A percentile compares a stretch with the other conserved stretches of the same genome.
Evolutionary conservation across 92 coral and sea anemone species (phyloP).

Genomic region (Epizoanthus stellaris): DNA sequence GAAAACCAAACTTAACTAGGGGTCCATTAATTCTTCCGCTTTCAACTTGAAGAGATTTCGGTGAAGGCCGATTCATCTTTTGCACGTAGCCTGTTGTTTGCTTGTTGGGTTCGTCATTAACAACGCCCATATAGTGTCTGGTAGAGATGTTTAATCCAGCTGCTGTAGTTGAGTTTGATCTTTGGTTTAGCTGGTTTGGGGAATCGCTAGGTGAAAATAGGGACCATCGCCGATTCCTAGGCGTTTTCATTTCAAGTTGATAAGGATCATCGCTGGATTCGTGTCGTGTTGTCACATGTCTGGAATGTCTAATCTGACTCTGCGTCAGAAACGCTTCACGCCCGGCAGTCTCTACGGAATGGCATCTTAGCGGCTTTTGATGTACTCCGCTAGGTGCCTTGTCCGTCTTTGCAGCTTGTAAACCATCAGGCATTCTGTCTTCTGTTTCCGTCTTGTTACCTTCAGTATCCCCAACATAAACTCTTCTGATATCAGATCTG

Average conservation of each 20-base stretch:
- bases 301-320: neutral
- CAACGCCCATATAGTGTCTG: neutral
- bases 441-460: neutral
- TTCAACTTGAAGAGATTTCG: neutral
- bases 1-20: neutral
- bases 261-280: neutral
- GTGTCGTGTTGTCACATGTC: neutral
- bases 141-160: no score
- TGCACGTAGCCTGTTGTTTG: neutral
- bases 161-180: neutral
- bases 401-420: neutral
- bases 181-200: conserved; percentile 8
- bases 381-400: neutral
- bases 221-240: neutral
- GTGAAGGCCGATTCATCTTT: neutral
- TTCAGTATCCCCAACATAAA: neutral
- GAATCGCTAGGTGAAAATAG: conserved; percentile 12
- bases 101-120: neutral
- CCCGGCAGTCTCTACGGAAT: neutral
- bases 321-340: neutral
- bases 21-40: neutral
- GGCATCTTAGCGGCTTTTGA: neutral
- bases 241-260: neutral
- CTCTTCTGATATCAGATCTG: neutral
- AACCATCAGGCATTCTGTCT: neutral